Evolutionary conservation across 2,113 vertebrate genomes (phyloP).

Genomic region (Terrapene triunguis): DNA sequence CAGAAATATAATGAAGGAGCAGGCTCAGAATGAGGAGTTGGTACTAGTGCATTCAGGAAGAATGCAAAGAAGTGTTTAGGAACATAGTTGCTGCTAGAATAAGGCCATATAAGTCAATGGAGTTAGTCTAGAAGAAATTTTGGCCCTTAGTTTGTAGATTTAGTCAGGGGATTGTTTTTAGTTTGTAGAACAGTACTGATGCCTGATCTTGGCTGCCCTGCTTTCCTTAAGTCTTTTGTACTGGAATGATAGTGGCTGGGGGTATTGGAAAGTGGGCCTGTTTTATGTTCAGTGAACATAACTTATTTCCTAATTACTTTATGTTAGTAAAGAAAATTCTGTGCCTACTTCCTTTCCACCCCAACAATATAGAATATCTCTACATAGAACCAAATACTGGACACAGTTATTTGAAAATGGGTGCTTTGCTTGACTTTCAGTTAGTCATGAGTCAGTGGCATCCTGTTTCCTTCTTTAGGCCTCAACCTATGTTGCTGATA

Average conservation of each 20-base stretch:
- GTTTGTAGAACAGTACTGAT: background rate
- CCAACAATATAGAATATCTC: background rate
- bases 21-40: background rate
- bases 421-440: conserved; percentile 17
- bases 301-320: background rate
- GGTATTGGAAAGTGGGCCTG: background rate
- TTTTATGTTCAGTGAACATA: background rate
- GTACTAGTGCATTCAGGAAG: background rate
- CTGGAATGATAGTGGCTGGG: background rate
- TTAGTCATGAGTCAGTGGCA: background rate
- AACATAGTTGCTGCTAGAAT: background rate
- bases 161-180: background rate
- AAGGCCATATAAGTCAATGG: background rate
- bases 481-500: background rate
- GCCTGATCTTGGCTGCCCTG: background rate
- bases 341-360: background rate
- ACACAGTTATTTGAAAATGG: background rate
- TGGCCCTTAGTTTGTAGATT: background rate
- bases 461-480: conserved; percentile 9
- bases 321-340: background rate
- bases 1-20: background rate
- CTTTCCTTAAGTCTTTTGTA: background rate
- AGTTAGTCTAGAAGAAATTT: background rate
- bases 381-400: background rate
- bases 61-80: background rate